Evolutionary conservation across 2,888 invertebrate genomes (phyloP), one percentile per base, ranked within the genome.

Genomic region (Caenorhabditis becei): DNA sequence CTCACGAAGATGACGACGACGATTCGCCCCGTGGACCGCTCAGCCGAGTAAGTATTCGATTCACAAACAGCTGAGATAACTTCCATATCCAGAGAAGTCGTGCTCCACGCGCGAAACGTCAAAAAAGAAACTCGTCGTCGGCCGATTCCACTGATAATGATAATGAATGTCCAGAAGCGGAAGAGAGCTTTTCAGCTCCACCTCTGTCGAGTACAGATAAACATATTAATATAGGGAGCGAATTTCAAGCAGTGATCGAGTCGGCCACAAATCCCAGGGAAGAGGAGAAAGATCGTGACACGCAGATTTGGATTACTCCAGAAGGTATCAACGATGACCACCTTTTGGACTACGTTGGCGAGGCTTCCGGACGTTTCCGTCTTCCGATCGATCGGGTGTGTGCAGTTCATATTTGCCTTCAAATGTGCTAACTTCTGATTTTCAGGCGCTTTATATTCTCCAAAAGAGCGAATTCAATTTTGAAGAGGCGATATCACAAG

Each of bases 371-470:
- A 26, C 16, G 77, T 41, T 77, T 32, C 51, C 20, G 41, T 4
- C 16, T 77, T 0, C 58, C 70, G 10, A 59, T 77, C n/a, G 77
- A 77, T 32, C 3, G 62, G n/a, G 56, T 56, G 28, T n/a, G 63
- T 47, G 37, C 47, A 62, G 24, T 18, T 41, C 14, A n/a, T n/a
- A n/a, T n/a, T n/a, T n/a, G n/a, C n/a, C n/a, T 2, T 62, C 14
- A 20, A 62, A 24, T 62, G 28, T n/a, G 1, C 18, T 1, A 1
- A 41, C 2, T 11, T 41, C 14, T 5, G 7, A 18, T 35, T 72
- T 72, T 35, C 44, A 66, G 41, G 67, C 78, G 5, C 63, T 82
- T 11, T 82, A 67, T 47, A 70, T 82, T 51, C 66, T 82, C 35
- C 44, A 53, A 62, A 66, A 70, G 37, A 16, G 32, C 37, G 47